Percentiles rank a stretch among this genome's conserved stretches.
Evolutionary conservation across 1,140 invertebrate species (phyloP).

Genomic region (Scaptomyza graminum): DNA sequence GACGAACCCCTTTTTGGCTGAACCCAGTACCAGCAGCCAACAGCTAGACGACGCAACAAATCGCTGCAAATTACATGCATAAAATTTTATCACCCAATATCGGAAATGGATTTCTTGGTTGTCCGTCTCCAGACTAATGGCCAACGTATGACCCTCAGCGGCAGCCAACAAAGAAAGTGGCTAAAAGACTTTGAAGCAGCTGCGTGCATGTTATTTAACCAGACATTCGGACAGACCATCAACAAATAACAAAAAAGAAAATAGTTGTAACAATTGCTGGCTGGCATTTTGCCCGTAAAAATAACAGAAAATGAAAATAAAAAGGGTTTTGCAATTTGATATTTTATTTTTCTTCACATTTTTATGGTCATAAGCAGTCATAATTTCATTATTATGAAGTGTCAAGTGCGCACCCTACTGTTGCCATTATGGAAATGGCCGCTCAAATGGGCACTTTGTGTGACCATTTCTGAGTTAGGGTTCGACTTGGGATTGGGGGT

Average conservation of each 20-base stretch:
- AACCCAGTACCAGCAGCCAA: slow-evolving; percentile 6
- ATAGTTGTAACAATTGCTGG: slow-evolving; percentile 40
- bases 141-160: slow-evolving; percentile 54
- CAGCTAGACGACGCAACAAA: slow-evolving; percentile 67
- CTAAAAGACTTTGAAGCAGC: slow-evolving; percentile 43
- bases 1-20: slow-evolving; percentile 47
- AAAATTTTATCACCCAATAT: slow-evolving; percentile 83
- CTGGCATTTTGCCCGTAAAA: slow-evolving; percentile 16
- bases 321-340: slow-evolving; percentile 56
- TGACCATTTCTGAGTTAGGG: slow-evolving; percentile 40
- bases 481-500: slow-evolving; percentile 3
- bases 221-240: slow-evolving; percentile 32
- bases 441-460: slow-evolving; percentile 63
- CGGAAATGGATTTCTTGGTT: slow-evolving; percentile 78
- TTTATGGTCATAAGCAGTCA: slow-evolving; percentile 67
- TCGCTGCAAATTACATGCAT: slow-evolving; percentile 82
- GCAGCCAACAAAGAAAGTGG: slow-evolving; percentile 53
- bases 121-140: slow-evolving; percentile 73
- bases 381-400: slow-evolving; percentile 81
- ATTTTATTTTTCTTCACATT: slow-evolving; percentile 20
- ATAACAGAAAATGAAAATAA: slow-evolving; percentile 30
- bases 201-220: slow-evolving; percentile 44
- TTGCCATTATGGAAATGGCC: slow-evolving; percentile 64
- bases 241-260: slow-evolving; percentile 16
- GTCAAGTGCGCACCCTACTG: slow-evolving; percentile 49